Base-by-base conservation (phyloP, 2,888 invertebrate genomes). In the Athalia circularis region DNA sequence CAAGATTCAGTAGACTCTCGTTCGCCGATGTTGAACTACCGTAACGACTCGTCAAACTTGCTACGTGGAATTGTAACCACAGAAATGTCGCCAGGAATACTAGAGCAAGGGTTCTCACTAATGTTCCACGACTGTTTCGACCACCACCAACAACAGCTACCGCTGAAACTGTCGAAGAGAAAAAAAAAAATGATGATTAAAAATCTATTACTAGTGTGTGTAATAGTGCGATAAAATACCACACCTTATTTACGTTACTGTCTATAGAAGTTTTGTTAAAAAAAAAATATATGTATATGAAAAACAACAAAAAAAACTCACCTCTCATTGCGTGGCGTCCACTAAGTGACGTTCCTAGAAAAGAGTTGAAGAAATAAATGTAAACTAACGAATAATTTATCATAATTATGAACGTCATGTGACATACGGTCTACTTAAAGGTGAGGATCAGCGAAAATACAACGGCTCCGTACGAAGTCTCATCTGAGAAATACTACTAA, bases 1-100 rank as follows among this genome's bases (percentile, higher is more conserved):
- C 96, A 92, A 96, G 93, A 80, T 95, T 95, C 81, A 96, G 92
- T 77, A 96, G 95, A 84, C 96, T 95, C 86, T 96, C 96, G 89
- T 96, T 96, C 84, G 92, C 90, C 75, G 93, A 91, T 83, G 89
- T 90, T 72, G 85, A 86, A 77, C 90, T 85, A 81, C 90, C 88
- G 81, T 90, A 88, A 75, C 87, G 88, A 78, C 86, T 87, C 77
- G 92, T 91, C 82, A 92, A 90, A 87, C 91, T 92, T 86, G 93
- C 91, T 83, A 94, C 92, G 85, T 93, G 92, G 79, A 94, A 89
- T 86, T 94, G 94, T 79, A 94, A 91, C 93, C 93, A 93, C 82
- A 94, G 90, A 86, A 94, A 93, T 82, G 93, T 92, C 80, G 93
- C 92, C 80, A 92, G 88, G 84, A 92, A 91, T 82, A 92, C 90